Evolutionary conservation across 1,140 invertebrate species (phyloP).

Genomic region (Saccostrea echinata): DNA sequence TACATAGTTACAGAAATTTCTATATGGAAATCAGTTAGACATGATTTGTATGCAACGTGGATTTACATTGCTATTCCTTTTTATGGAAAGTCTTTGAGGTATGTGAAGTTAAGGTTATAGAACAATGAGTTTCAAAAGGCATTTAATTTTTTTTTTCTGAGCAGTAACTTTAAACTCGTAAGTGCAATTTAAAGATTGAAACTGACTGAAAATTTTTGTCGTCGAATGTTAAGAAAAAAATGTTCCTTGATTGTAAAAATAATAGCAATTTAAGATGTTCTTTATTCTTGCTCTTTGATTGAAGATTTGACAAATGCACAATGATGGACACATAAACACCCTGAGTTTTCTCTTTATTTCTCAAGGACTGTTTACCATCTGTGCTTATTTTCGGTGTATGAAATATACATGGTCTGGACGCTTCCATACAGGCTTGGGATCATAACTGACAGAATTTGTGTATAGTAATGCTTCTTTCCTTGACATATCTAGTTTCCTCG

Average conservation of each 20-base stretch:
- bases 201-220: too few relatives aligned
- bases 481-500: constrained; percentile 34
- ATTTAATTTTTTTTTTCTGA: background rate
- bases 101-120: background rate
- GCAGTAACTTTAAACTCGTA: too few relatives aligned
- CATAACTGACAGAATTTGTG: constrained; percentile 28
- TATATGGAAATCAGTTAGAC: background rate
- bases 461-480: constrained; percentile 28
- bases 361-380: constrained; percentile 18
- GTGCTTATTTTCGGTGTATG: constrained; percentile 28
- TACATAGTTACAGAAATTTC: background rate
- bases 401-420: constrained; percentile 34
- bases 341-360: constrained; percentile 7
- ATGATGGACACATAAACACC: constrained; percentile 12
- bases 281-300: background rate
- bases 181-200: too few relatives aligned
- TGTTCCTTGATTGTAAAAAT: background rate
- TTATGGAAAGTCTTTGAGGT: background rate
- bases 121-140: background rate
- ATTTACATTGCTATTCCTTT: background rate
- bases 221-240: background rate
- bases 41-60: background rate
- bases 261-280: background rate
- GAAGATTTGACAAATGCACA: constrained; percentile 8
- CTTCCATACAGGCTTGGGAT: constrained; percentile 4